A percentile compares a stretch with the other conserved stretches of the same genome.
Conservation (phyloP, 1,140 invertebrate species). For the Scaptomyza hsui region DNA sequence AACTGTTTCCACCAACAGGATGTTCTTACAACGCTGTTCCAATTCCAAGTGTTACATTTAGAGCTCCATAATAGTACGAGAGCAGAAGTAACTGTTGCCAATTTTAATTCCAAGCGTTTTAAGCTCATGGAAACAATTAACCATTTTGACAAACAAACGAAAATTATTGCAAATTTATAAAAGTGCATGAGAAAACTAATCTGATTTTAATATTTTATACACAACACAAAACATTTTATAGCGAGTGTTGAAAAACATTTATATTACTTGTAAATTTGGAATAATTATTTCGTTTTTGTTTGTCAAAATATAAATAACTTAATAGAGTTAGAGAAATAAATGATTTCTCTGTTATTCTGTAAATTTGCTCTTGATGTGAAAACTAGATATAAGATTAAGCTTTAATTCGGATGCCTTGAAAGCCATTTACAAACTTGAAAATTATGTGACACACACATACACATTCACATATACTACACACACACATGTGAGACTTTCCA, state of each 20-base stretch:
- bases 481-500: slow-evolving; percentile 47
- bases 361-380: slow-evolving; percentile 23
- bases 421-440: slow-evolving; percentile 34
- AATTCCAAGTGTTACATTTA: not conserved
- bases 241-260: not conserved
- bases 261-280: not conserved
- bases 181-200: too few relatives aligned
- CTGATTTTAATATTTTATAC: not conserved
- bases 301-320: not conserved
- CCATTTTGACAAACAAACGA: not conserved
- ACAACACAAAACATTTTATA: too few relatives aligned
- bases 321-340: not conserved
- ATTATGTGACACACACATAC: slow-evolving; percentile 24
- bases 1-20: too few relatives aligned
- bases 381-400: slow-evolving; percentile 38
- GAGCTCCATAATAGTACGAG: not conserved
- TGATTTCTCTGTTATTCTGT: slow-evolving; percentile 7
- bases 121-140: too few relatives aligned
- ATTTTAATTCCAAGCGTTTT: not conserved
- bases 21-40: not conserved
- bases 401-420: slow-evolving; percentile 55
- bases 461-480: slow-evolving; percentile 18
- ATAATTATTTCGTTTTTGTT: not conserved
- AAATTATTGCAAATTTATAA: not conserved
- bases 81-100: not conserved